Conservation (phyloP, 2,888 invertebrate species). For the Lithophane socia region DNA sequence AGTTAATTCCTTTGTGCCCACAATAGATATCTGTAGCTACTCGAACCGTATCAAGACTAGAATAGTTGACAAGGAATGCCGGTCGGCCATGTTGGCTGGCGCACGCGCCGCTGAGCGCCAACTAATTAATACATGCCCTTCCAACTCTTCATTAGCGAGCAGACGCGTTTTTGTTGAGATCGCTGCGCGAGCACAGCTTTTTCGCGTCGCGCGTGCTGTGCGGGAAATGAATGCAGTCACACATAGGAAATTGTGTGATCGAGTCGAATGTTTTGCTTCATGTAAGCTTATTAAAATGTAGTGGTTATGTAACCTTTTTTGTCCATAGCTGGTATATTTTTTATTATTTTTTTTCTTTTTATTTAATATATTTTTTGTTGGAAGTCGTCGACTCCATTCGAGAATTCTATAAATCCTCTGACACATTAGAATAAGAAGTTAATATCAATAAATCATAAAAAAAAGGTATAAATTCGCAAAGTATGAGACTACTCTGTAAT, state of each 20-base stretch:
- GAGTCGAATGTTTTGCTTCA: conserved; percentile 15
- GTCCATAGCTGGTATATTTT: conserved; percentile 1
- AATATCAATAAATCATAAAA: conserved; percentile 63
- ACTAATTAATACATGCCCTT: conserved; percentile 85
- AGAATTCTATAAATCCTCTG: conserved; percentile 40
- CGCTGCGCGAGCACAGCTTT: conserved; percentile 58
- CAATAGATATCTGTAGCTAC: conserved; percentile 58
- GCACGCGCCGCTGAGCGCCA: conserved; percentile 83
- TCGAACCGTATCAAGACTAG: conserved; percentile 70
- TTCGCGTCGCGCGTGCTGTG: conserved; percentile 60
- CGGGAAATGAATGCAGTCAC: conserved; percentile 43
- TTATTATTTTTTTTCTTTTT: conserved; percentile 12
- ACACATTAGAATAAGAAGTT: conserved; percentile 41
- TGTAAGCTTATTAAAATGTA: conserved; percentile 4
- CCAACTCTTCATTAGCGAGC: conserved; percentile 84
- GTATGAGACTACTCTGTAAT: conserved; percentile 56
- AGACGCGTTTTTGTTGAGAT: conserved; percentile 82
- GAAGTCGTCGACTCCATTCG: conserved; percentile 46
- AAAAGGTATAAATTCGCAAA: conserved; percentile 55
- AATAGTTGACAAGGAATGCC: conserved; percentile 69
- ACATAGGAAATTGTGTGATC: conserved; percentile 32
- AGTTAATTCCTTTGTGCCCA: conserved; percentile 56
- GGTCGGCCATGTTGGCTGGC: conserved; percentile 70
- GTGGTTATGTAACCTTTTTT: conserved; percentile 17
- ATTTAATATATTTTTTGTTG: conserved; percentile 31